A percentile compares a stretch with the other conserved stretches of the same genome.
phyloP scores from a whole-genome alignment of 1,140 invertebrate species.

The Meloidogyne hapla region DNA sequence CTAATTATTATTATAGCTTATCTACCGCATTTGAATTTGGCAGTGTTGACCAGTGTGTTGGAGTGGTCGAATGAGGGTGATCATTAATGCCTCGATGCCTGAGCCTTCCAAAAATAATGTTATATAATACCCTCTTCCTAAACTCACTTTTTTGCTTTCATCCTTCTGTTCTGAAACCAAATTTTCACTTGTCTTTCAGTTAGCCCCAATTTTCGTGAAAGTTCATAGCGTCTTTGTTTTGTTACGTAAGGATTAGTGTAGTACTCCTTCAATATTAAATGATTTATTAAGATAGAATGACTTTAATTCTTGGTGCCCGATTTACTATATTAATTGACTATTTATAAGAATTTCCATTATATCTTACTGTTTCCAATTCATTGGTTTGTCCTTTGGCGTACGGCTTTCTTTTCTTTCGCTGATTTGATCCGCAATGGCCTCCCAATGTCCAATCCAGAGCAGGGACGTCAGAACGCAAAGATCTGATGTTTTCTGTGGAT shows the following conservation, averaged over 20 bases:
- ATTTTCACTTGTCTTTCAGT: slow-evolving; percentile 85
- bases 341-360: no score
- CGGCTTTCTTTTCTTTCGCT: slow-evolving; percentile 89
- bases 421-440: slow-evolving; percentile 72
- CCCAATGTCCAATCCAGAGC: slow-evolving; percentile 83
- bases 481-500: not conserved
- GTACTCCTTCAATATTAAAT: slow-evolving; percentile 73
- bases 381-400: slow-evolving; percentile 93
- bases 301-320: not conserved
- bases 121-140: not conserved
- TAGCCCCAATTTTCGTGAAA: slow-evolving; percentile 85
- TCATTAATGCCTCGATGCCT: not conserved
- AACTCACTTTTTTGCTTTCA: slow-evolving; percentile 31
- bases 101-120: not conserved
- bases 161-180: slow-evolving; percentile 61
- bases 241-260: slow-evolving; percentile 92
- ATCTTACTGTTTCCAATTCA: slow-evolving; percentile 76
- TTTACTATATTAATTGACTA: not conserved
- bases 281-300: not conserved
- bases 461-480: slow-evolving; percentile 65
- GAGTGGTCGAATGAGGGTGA: not conserved
- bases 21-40: not conserved
- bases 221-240: slow-evolving; percentile 93
- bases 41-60: not conserved
- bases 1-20: not conserved